Base-by-base conservation (phyloP, 2,113 vertebrate genomes). In the Neodontobutis hainanensis region DNA sequence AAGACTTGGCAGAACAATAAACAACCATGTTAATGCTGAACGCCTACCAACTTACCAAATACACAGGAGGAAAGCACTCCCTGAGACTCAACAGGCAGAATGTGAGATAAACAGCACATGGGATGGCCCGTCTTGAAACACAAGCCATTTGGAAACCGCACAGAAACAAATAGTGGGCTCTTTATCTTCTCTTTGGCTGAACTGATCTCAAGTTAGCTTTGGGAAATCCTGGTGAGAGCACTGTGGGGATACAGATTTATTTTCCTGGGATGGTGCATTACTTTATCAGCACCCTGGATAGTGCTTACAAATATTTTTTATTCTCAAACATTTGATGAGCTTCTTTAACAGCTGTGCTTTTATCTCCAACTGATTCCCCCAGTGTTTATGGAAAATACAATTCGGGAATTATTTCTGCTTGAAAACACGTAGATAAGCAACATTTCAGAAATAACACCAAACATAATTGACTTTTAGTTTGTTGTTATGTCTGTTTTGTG, bases 401-500 rank as follows among this genome's bases (percentile, higher is more conserved):
- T 58, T 61, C 46, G 38, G 38, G 43, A 55, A 62, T 81, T 83
- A 70, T 52, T 73, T 78, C 53, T 32, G 43, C 57, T 59, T 58
- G 27, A 46, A 64, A 43, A 69, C 36, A 58, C 51, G 48, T 5
- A 27, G 35, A 19, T 14, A 11, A n/a, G 43, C 2, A 10, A 40
- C 45, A 61, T 55, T 79, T 77, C 68, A 19, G 52, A 77, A 73
- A 65, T 65, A 8, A 43, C 61, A 72, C 82, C 61, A 75, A 74
- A 70, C 42, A 36, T 63, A 69, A 81, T 73, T 61, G 63, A 71
- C 56, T 61, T 69, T 51, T 59, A 64, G 65, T 53, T 27, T 65
- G 38, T 58, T 64, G 59, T 68, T 46, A 64, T 71, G 56, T 65
- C 47, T 8, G 50, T 6, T 34, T 56, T 62, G 27, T 46, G 46